Base-by-base conservation (phyloP, 2,888 invertebrate genomes). In the Agriopis aurantiaria region DNA sequence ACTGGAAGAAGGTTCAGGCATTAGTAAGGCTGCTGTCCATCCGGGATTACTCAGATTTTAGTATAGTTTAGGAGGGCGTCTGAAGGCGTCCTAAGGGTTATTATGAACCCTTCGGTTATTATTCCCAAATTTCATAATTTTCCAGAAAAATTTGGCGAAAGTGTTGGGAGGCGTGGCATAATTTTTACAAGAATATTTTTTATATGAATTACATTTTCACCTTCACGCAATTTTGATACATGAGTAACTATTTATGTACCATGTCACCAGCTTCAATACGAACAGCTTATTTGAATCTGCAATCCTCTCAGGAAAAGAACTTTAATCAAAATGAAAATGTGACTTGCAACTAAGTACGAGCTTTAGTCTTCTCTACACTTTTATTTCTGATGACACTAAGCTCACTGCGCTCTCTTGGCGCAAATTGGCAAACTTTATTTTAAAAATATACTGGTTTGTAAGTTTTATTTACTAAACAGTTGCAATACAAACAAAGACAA, bases 261-360 rank as follows among this genome's bases (percentile, higher is more conserved):
- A 45, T 17, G 12, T 23, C 1, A 46, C 23, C 23, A 1, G 14
- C 11, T 9, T 40, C 58, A 23, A 17, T 3, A 45, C 7, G n/a
- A 45, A 45, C 8, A 40, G 10, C 8, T 53, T 3, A 45, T 45
- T 48, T 46, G 12, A 48, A 59, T 14, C 10, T n/a, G 40, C 62
- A 8, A 45, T 12, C 23, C 45, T 45, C 23, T 5, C 23, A n/a
- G 33, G 41, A 53, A 62, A 62, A 53, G 14, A 45, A 43, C 23
- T 53, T 43, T 11, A 43, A 52, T 52, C 62, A 62, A 53, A 62
- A 61, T 52, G 52, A 61, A 61, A 61, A 66, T 49, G 41, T 23
- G 53, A 17, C 48, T 41, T 60, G 66, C 60, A 60, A 66, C 66
- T 9, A 55, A 56, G 49, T 61, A 53, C 8, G 11, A 14, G 33